Evolutionary conservation across 1,140 invertebrate genomes (phyloP).

Genomic region (Patella vulgata): DNA sequence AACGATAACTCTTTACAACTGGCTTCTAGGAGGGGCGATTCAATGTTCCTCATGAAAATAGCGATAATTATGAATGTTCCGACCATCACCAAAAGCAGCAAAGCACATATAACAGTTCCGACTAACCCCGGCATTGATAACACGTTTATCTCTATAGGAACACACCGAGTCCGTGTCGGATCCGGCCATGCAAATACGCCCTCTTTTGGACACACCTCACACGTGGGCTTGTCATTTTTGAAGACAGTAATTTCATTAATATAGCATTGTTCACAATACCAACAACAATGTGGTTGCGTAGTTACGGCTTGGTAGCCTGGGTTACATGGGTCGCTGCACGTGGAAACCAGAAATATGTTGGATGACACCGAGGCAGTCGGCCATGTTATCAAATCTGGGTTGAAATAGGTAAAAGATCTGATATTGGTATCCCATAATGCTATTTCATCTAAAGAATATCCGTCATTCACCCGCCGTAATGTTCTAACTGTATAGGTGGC

Average conservation of each 20-base stretch:
- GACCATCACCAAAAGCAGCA: no score
- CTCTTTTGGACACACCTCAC: constrained; percentile 35
- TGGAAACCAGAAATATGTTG: constrained; percentile 9
- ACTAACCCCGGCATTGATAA: no score
- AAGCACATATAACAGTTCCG: constrained; percentile 29
- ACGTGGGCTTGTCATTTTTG: constrained; percentile 20
- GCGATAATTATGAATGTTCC: no score
- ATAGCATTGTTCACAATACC: constrained; percentile 34
- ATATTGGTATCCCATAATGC: constrained; percentile 20
- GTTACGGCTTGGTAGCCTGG: constrained; percentile 10
- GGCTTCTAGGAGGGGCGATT: no score
- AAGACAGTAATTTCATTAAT: constrained; percentile 36
- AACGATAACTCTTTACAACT: no score
- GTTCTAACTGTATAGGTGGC: constrained; percentile 18
- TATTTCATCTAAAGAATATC: neutral
- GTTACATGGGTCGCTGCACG: constrained; percentile 28
- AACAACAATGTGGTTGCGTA: constrained; percentile 32
- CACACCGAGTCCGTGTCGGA: constrained; percentile 69
- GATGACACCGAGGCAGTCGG: neutral
- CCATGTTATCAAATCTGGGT: constrained; percentile 11
- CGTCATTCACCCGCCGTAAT: neutral
- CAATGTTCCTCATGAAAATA: no score
- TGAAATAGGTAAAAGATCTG: constrained; percentile 6
- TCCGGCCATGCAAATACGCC: constrained; percentile 57
- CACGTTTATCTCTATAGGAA: constrained; percentile 44